Base-by-base conservation (phyloP, 64 coral and sea anemone species). In the Anthopleura sola region DNA sequence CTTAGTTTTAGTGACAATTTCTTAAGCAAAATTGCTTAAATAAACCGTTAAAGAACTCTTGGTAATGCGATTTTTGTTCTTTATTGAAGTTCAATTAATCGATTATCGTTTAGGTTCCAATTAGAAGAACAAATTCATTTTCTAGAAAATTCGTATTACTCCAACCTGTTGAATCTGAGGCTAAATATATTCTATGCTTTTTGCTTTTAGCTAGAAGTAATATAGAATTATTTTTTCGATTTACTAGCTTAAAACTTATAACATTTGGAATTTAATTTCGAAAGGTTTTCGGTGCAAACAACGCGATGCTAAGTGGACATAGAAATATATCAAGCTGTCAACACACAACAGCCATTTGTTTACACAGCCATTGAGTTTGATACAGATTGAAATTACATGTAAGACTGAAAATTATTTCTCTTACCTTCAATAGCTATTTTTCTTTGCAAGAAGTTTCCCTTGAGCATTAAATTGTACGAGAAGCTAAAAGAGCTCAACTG, bases 71-170 rank as follows among this genome's bases (percentile, higher is more conserved):
- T 48, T 48, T 48, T 48, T 48, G 46, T 48, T 48, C 46, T 48
- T 48, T 48, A 48, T 48, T 48, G 4, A 53, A 62, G 7, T 26
- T 26, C 58, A n/a, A 53, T 24, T 6, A 62, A 62, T 8, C n/a
- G 58, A 62, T 62, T n/a, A 26, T 62, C 23, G n/a, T 62, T 62
- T 62, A 62, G 58, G 58, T 62, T n/a, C n/a, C n/a, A 62, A 62
- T 62, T 26, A 62, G n/a, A 62, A 62, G 58, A 62, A 62, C 24
- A 9, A 62, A 20, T 58, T 23, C 21, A 62, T 58, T 17, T 20
- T 58, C 21, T 17, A 21, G 55, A 58, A 58, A 58, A 58, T 16
- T 58, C 19, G 16, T 58, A 58, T 58, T 58, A 0, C 19, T 58
- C 21, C 16, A 23, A 17, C 18, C 4, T 58, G 55, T 58, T 62